Evolutionary conservation across 2,797 vertebrate species (phyloP).

Genomic region (Spea hammondii): DNA sequence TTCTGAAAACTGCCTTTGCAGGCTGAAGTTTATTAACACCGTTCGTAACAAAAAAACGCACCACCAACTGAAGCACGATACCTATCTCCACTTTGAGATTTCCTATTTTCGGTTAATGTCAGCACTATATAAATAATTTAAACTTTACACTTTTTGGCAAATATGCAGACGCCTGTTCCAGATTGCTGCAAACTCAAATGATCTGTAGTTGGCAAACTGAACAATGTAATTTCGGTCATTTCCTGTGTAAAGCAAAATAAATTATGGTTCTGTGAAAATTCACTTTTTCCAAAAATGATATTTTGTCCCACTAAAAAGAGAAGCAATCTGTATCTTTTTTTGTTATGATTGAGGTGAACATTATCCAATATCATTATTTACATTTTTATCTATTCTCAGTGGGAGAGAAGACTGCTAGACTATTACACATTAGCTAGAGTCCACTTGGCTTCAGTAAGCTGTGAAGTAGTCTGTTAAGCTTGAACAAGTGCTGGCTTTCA

Average conservation of each 20-base stretch:
- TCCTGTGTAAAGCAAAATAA: slow-evolving; percentile 5
- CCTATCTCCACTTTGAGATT: too few species aligned
- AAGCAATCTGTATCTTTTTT: not conserved
- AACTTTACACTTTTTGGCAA: not conserved
- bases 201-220: not conserved
- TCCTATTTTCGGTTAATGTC: not conserved
- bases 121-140: not conserved
- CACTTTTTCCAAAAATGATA: not conserved
- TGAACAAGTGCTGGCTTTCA: too few species aligned
- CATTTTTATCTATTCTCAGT: not conserved
- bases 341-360: not conserved
- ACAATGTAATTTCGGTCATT: slow-evolving; percentile 18
- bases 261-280: slow-evolving; percentile 1
- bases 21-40: too few species aligned
- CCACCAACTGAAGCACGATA: too few species aligned
- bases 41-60: too few species aligned
- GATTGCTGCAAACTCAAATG: not conserved
- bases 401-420: not conserved
- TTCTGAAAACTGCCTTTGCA: too few species aligned
- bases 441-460: too few species aligned
- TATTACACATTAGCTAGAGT: not conserved
- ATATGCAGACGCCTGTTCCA: not conserved
- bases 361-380: slow-evolving; percentile 20
- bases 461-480: too few species aligned
- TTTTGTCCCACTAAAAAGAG: too few species aligned